Evolutionary conservation across 1,140 invertebrate species (phyloP).

Genomic region (Drosophila elegans): DNA sequence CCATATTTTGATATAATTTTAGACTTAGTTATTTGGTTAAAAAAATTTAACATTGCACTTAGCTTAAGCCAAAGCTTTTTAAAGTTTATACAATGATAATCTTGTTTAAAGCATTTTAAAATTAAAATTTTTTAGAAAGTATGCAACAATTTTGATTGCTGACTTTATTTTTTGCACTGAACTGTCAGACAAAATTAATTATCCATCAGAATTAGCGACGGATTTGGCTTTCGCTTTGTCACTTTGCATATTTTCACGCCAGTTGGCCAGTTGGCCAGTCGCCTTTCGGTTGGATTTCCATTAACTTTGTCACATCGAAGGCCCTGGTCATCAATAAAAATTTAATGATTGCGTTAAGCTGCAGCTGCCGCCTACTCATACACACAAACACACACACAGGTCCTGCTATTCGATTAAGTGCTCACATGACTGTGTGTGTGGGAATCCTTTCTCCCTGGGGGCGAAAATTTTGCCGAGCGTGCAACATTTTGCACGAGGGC

Average conservation of each 20-base stretch:
- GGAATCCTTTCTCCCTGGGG: conserved; percentile 7
- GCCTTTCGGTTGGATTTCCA: conserved; percentile 51
- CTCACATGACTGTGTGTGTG: conserved; percentile 3
- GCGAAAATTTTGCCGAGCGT: conserved; percentile 47
- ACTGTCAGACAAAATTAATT: conserved; percentile 69
- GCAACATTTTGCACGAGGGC: conserved; percentile 51
- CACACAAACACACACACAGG: conserved; percentile 9
- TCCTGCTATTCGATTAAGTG: conserved; percentile 64
- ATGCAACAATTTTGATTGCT: background rate
- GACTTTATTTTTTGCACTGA: conserved; percentile 16
- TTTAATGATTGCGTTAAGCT: conserved; percentile 62
- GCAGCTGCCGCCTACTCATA: conserved; percentile 28
- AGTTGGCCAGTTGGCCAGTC: conserved; percentile 35
- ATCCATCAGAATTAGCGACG: conserved; percentile 70
- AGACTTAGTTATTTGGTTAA: too few relatives aligned
- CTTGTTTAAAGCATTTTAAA: background rate
- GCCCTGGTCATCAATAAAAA: conserved; percentile 70
- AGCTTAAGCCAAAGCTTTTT: too few relatives aligned
- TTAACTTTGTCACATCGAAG: conserved; percentile 60
- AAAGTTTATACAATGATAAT: too few relatives aligned
- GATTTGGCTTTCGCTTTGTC: conserved; percentile 52
- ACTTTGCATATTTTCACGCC: conserved; percentile 78
- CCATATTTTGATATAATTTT: too few relatives aligned
- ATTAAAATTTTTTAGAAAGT: too few relatives aligned
- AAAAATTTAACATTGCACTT: too few relatives aligned